Evolutionary conservation across 2,888 invertebrate species (phyloP).

Genomic region (Phaonia tiefii): DNA sequence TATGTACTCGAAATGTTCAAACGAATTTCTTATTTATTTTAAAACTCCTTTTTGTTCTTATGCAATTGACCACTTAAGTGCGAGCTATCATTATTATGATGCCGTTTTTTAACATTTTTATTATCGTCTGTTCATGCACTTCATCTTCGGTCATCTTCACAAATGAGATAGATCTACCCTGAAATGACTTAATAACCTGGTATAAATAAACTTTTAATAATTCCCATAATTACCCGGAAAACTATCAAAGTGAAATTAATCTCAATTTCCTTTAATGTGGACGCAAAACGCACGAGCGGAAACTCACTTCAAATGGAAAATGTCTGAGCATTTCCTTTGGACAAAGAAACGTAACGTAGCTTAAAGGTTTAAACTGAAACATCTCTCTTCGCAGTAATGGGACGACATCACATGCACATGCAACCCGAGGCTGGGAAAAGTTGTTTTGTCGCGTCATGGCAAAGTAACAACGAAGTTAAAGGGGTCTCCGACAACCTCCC

Average conservation of each 20-base stretch:
- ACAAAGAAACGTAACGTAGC: constrained; percentile 47
- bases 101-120: too few species aligned
- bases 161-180: too few species aligned
- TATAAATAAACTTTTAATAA: constrained; percentile 47
- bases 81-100: too few species aligned
- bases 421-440: neutral
- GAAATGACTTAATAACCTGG: neutral
- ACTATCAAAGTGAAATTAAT: constrained; percentile 56
- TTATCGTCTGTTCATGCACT: too few species aligned
- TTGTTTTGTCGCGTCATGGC: neutral
- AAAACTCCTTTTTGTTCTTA: too few species aligned
- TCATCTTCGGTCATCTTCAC: too few species aligned
- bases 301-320: neutral
- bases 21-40: too few species aligned
- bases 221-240: constrained; percentile 47
- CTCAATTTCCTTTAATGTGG: constrained; percentile 48
- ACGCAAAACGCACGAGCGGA: neutral
- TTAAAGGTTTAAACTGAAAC: constrained; percentile 3
- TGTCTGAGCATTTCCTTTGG: constrained; percentile 35
- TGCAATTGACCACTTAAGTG: too few species aligned
- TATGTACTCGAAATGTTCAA: too few species aligned
- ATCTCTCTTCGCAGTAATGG: neutral
- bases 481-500: neutral
- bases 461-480: neutral
- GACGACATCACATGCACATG: neutral